A percentile compares a stretch with the other conserved stretches of the same genome.
Conservation (phyloP, 2,797 vertebrate genomes). For the Hydrophis major region DNA sequence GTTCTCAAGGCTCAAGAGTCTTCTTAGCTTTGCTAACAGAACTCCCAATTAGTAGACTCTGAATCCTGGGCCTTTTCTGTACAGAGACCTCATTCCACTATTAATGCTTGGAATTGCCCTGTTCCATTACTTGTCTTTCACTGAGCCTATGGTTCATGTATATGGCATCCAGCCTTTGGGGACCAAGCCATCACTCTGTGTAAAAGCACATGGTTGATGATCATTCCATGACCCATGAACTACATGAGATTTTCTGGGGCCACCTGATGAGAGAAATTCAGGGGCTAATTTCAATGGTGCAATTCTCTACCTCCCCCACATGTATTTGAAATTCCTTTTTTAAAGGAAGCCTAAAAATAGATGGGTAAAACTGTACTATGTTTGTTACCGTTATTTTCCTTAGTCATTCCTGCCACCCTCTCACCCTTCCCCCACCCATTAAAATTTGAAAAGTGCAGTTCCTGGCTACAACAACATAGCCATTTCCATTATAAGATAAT, state of each 20-base stretch:
- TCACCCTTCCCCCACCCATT: not conserved
- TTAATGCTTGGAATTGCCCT: not conserved
- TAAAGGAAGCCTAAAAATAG: not conserved
- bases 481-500: not conserved
- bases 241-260: not conserved
- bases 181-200: not conserved
- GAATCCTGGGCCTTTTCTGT: not conserved
- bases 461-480: not conserved
- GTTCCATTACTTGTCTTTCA: not conserved
- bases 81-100: not conserved
- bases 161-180: not conserved
- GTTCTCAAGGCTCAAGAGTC: not conserved
- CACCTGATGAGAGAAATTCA: not conserved
- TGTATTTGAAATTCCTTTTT: not conserved
- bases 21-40: not conserved
- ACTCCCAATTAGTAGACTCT: not conserved
- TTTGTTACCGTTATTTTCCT: not conserved
- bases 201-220: not conserved
- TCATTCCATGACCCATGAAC: not conserved
- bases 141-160: not conserved
- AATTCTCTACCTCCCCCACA: not conserved
- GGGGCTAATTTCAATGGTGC: not conserved
- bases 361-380: not conserved
- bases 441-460: not conserved
- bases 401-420: not conserved